Base-by-base conservation (phyloP, 1,140 invertebrate genomes). In the Meloidogyne exigua region DNA sequence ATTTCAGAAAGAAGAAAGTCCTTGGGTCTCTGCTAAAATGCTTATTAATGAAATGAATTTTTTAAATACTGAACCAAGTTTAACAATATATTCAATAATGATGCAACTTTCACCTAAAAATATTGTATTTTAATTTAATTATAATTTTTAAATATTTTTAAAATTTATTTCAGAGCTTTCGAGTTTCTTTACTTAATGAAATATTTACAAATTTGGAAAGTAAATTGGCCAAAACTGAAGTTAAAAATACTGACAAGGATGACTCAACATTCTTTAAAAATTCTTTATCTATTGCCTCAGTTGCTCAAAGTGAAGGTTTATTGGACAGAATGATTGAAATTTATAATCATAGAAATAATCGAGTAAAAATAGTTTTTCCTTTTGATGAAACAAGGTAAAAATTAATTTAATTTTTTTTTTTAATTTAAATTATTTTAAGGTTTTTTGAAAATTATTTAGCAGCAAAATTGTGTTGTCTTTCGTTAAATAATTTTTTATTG, bases 321-420 rank as follows among this genome's bases (percentile, higher is more conserved):
- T 10, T 73, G 7, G 72, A 73, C 15, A 42, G 72, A 57, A 23
- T 57, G 12, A n/a, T 62, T 11, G 57, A 66, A 32, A 25, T 73
- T 15, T 73, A 65, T 39, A 66, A 39, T 18, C 23, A 42, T 12
- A 62, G 28, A n/a, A 42, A 73, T 36, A 73, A 73, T 62, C 5
- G 39, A 73, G 57, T 73, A 23, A 42, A 64, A 36, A 64, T 73
- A 21, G 57, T 39, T 36, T 12, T 12, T 36, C 3, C 21, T 62
- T 23, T 18, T n/a, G 57, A 28, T 36, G 72, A 73, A 36, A n/a
- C n/a, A 15, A 73, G 72, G 72, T 64, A 25, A n/a, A n/a, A n/a
- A n/a, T n/a, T n/a, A n/a, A n/a, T n/a, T n/a, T n/a, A n/a, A n/a
- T n/a, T n/a, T n/a, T 32, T 3, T 32, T 32, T 32, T 32, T 32